Evolutionary conservation across 1,140 invertebrate species (phyloP), one percentile per base, ranked within the genome.

Genomic region (Drosophila serrata): DNA sequence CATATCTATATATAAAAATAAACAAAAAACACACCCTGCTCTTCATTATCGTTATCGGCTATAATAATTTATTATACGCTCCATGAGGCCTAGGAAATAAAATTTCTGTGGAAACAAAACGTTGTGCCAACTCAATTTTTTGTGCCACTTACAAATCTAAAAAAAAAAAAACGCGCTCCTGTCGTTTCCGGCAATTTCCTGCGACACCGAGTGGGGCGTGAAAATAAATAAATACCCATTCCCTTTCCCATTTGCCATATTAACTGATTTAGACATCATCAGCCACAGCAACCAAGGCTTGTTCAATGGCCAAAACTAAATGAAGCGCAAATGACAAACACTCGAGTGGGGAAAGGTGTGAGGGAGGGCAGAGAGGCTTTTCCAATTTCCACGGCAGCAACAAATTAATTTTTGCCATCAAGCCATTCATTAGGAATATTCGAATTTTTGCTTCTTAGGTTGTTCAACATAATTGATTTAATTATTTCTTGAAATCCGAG

Each of bases 261-360:
- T 27, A 12, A 63, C 45, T 62, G 79, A 82, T 72, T 77, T 65
- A 31, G 43, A 53, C 59, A 37, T 78, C 35, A 55, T 56, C 42
- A 31, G 56, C 56, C 61, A 13, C 17, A 19, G 15, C 15, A 24
- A 5, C 31, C 19, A 24, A 22, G 51, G 33, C 31, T 6, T 37
- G 49, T 53, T 53, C 51, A 37, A 35, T 35, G 58, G 39, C 24
- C 43, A 45, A 53, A 60, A 61, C 37, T 62, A 82, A 81, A 82
- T 82, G 60, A 60, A 61, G 73, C 79, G 73, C 39, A 72, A 53
- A 65, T 58, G 74, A 59, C 74, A 82, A 82, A 81, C 65, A 81
- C 51, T 24, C 24, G 24, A 24, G 24, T 24, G 24, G 24, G 24
- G n/a, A n/a, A 24, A 24, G 24, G 24, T 45, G 33, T 7, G 17